These are phyloP conservation scores for Esox lucius DNA, from an alignment of 2,797 vertebrate species.

Conservation along the genomic window DNA sequence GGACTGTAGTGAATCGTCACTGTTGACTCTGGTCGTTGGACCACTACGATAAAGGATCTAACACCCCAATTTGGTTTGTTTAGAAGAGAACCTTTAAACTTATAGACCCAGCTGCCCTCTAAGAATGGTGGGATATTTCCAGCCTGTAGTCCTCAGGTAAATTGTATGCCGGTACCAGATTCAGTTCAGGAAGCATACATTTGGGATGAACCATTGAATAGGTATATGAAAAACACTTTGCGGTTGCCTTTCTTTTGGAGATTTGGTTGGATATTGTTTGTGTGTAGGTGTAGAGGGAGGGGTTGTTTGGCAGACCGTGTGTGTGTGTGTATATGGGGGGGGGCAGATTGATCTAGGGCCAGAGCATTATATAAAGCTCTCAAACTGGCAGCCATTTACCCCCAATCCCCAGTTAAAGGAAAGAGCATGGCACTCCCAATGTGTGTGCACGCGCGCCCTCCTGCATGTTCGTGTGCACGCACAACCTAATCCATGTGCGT, in stretches of 20 bases:
- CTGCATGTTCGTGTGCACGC: not conserved
- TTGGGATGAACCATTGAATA: too few relatives aligned
- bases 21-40: not conserved
- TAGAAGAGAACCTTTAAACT: not conserved
- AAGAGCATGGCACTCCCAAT: conserved; percentile 15
- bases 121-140: not conserved
- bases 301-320: not conserved
- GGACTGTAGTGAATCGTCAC: not conserved
- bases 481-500: not conserved
- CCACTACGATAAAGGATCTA: not conserved
- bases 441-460: not conserved
- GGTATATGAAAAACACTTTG: too few relatives aligned
- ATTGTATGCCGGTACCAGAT: too few relatives aligned
- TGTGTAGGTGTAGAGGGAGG: not conserved
- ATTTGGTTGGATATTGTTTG: not conserved
- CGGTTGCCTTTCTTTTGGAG: too few relatives aligned
- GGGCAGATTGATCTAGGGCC: conserved; percentile 14
- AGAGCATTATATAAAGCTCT: conserved; percentile 21
- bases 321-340: not conserved
- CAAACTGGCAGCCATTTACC: conserved; percentile 22
- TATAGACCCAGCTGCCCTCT: not conserved
- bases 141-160: too few relatives aligned
- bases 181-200: too few relatives aligned
- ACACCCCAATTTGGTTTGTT: not conserved
- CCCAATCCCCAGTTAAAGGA: conserved; percentile 20